These are phyloP conservation scores for Drosophila biarmipes DNA, from an alignment of 1,140 invertebrate genomes.

Conservation along the genomic window DNA sequence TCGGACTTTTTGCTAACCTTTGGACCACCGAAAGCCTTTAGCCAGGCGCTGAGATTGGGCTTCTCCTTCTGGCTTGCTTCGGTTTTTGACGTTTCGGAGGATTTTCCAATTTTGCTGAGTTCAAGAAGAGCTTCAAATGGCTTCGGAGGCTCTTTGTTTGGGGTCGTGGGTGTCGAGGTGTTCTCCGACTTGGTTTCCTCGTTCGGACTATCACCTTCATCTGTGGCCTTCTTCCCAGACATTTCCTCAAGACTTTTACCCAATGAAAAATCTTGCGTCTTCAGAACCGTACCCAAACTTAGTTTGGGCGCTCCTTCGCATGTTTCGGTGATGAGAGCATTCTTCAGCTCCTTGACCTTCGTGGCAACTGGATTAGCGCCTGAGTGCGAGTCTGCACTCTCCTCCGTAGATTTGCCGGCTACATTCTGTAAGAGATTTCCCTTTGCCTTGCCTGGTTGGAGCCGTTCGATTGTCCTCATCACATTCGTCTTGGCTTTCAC, in stretches of 20 bases:
- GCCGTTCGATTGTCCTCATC: slow-evolving; percentile 91
- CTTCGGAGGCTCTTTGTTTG: slow-evolving; percentile 51
- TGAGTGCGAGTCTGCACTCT: slow-evolving; percentile 56
- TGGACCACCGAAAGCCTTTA: slow-evolving; percentile 94
- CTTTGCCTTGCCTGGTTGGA: slow-evolving; percentile 93
- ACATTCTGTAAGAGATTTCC: slow-evolving; percentile 90
- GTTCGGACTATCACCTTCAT: slow-evolving; percentile 59
- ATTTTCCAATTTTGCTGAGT: slow-evolving; percentile 44
- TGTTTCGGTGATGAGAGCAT: slow-evolving; percentile 85
- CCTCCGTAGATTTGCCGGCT: slow-evolving; percentile 62
- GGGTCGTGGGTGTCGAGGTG: slow-evolving; percentile 17
- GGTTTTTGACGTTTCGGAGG: slow-evolving; percentile 17
- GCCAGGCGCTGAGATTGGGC: slow-evolving; percentile 95
- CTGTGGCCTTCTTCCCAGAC: slow-evolving; percentile 82
- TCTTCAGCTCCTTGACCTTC: slow-evolving; percentile 86
- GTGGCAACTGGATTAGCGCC: slow-evolving; percentile 68
- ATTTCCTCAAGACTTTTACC: slow-evolving; percentile 86
- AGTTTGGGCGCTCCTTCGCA: slow-evolving; percentile 90
- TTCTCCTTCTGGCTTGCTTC: slow-evolving; percentile 86
- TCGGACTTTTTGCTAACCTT: slow-evolving; percentile 85
- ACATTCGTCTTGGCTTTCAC: slow-evolving; percentile 88
- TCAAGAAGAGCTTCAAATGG: slow-evolving; percentile 66
- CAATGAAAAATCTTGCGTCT: slow-evolving; percentile 87
- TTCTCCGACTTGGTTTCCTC: slow-evolving; percentile 48
- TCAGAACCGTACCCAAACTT: slow-evolving; percentile 91